These are phyloP conservation scores for Coptodon rendalli DNA, from an alignment of 2,113 vertebrate genomes.

Conservation along the genomic window DNA sequence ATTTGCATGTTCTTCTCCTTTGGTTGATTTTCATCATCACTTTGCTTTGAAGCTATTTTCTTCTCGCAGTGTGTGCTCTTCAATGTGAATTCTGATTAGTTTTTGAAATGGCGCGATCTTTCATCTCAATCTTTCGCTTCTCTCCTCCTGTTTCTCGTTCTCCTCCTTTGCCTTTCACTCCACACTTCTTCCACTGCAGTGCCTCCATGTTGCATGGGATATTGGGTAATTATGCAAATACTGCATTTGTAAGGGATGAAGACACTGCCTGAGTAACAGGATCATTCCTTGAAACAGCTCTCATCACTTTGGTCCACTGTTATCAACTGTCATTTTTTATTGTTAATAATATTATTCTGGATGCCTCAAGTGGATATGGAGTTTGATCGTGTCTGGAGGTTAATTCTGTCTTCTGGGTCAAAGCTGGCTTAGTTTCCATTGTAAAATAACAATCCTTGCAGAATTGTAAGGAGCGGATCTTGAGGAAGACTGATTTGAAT, in stretches of 20 bases:
- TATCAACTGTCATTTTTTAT: constrained; percentile 12
- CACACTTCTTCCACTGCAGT: constrained; percentile 10
- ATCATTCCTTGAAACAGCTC: constrained; percentile 22
- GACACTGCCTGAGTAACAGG: constrained; percentile 28
- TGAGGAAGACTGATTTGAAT: constrained; percentile 60
- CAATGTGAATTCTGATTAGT: constrained; percentile 19
- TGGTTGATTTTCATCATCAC: not conserved
- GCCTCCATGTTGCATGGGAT: constrained; percentile 20
- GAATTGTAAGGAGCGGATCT: constrained; percentile 31
- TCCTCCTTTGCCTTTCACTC: constrained; percentile 3
- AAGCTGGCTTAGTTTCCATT: constrained; percentile 62
- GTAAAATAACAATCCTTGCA: constrained; percentile 62
- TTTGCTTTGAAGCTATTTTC: constrained; percentile 31
- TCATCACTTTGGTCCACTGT: constrained; percentile 10
- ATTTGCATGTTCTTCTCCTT: not conserved
- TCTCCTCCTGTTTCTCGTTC: not conserved
- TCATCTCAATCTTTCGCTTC: constrained; percentile 18
- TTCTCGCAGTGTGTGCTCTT: not conserved
- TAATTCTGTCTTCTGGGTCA: constrained; percentile 67
- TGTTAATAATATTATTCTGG: constrained; percentile 5
- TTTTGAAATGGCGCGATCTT: constrained; percentile 38
- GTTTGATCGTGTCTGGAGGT: constrained; percentile 56
- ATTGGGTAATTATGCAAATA: constrained; percentile 61
- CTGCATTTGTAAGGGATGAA: constrained; percentile 44
- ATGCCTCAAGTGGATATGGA: constrained; percentile 33